phyloP scores from a whole-genome alignment of 2,113 vertebrate genomes.

The Pterocles gutturalis region DNA sequence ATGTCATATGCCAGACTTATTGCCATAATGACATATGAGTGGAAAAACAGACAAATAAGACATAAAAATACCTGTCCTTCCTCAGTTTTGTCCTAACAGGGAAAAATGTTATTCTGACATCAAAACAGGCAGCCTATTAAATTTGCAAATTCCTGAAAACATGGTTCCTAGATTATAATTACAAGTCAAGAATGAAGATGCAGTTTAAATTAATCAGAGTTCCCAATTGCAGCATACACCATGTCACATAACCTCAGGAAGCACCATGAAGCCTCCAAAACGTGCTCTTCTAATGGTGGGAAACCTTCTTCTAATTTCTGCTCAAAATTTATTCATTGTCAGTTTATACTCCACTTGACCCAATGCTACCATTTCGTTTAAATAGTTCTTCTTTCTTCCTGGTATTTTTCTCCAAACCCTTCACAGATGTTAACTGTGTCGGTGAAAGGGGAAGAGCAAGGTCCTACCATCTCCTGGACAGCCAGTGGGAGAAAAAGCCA shows the following conservation, averaged over 20 bases:
- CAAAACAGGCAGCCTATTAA: neutral
- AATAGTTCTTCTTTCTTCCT: neutral
- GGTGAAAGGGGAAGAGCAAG: neutral
- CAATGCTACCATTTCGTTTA: neutral
- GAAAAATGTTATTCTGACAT: neutral
- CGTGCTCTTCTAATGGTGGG: accelerated
- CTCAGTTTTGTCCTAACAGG: neutral
- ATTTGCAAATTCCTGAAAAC: neutral
- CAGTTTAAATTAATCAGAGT: neutral
- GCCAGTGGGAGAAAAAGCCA: neutral
- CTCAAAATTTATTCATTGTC: neutral
- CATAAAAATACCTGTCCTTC: neutral
- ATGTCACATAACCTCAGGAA: neutral
- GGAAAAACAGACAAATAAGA: neutral
- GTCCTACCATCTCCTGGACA: neutral
- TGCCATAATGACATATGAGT: neutral
- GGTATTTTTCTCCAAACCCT: neutral
- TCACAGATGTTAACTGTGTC: neutral
- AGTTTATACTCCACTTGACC: neutral
- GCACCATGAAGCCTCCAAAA: neutral
- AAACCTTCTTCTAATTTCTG: neutral
- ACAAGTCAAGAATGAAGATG: neutral
- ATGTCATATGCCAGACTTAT: neutral
- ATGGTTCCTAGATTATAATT: neutral
- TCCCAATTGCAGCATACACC: neutral